Conservation (phyloP, 2,888 invertebrate species). For the Lottia scabra region DNA sequence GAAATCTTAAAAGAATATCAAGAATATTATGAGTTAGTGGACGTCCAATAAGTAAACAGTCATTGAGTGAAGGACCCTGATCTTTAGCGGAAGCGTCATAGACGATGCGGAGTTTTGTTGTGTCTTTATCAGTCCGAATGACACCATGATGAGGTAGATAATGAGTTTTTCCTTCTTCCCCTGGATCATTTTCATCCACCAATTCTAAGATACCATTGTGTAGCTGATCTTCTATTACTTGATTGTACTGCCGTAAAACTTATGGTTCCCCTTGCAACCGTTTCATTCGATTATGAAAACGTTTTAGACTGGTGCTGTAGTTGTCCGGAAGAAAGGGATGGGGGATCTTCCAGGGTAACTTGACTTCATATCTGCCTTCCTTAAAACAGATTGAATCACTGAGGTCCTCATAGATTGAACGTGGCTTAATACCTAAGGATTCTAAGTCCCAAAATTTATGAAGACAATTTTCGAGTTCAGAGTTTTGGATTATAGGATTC, state of each 20-base stretch:
- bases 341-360: not conserved
- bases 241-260: not conserved
- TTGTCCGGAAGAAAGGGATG: not conserved
- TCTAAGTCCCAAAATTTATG: slow-evolving; percentile 1
- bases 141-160: not conserved
- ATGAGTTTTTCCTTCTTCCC: not conserved
- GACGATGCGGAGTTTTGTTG: not conserved
- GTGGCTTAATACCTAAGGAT: not conserved
- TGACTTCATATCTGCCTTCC: not conserved
- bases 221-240: not conserved
- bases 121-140: not conserved
- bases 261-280: not conserved
- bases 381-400: not conserved
- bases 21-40: not conserved
- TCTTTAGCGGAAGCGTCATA: not conserved
- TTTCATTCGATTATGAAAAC: not conserved
- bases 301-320: not conserved
- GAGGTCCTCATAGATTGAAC: not conserved
- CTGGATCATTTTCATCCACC: not conserved
- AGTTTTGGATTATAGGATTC: not conserved
- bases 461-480: not conserved
- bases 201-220: not conserved
- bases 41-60: not conserved
- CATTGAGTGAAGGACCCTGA: not conserved
- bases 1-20: not conserved